Conservation (phyloP, 1,140 invertebrate species). For the Cherax destructor region DNA sequence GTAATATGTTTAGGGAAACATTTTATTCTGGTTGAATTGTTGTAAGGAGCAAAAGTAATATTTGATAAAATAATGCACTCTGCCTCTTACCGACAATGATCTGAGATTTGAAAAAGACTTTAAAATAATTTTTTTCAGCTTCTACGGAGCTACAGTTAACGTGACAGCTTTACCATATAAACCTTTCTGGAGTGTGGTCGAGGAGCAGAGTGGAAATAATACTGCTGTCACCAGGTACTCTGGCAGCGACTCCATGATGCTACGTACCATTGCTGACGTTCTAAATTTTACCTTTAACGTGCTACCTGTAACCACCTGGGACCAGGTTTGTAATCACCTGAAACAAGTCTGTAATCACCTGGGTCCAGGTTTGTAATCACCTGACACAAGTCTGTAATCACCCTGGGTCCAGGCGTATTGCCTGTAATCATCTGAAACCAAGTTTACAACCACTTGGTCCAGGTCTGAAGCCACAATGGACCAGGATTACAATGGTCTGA, state of each 20-base stretch:
- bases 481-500: too few relatives aligned
- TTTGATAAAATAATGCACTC: too few relatives aligned
- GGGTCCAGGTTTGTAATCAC: neutral
- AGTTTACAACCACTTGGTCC: neutral
- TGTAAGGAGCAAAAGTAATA: too few relatives aligned
- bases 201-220: neutral
- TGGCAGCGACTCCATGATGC: slow-evolving; percentile 3
- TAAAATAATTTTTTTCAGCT: neutral
- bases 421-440: neutral
- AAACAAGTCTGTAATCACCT: too few relatives aligned
- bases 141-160: neutral
- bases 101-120: too few relatives aligned
- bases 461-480: neutral
- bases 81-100: too few relatives aligned
- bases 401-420: neutral
- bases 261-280: neutral
- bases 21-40: too few relatives aligned
- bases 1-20: too few relatives aligned
- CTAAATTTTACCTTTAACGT: slow-evolving; percentile 11
- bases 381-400: neutral
- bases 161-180: neutral
- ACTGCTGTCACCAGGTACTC: neutral
- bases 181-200: neutral
- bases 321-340: neutral
- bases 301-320: neutral